Percentiles rank a stretch among this genome's conserved stretches.
Evolutionary conservation across 2,797 vertebrate genomes (phyloP).

Genomic region (Melopsittacus undulatus): DNA sequence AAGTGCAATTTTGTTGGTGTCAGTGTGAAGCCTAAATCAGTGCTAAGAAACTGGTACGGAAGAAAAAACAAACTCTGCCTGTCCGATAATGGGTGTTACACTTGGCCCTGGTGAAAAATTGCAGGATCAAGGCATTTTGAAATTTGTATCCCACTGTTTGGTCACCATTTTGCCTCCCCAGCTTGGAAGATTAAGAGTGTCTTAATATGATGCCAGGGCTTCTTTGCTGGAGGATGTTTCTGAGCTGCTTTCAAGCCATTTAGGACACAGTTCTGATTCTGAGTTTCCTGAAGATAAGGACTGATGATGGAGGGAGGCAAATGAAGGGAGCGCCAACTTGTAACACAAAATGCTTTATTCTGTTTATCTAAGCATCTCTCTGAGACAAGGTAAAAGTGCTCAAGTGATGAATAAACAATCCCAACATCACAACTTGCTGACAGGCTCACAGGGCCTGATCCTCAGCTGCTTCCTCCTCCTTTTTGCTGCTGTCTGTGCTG

Average conservation of each 20-base stretch:
- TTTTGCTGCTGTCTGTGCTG: neutral
- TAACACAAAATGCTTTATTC: neutral
- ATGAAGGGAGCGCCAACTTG: neutral
- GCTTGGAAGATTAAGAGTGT: neutral
- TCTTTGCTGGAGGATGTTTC: neutral
- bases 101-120: neutral
- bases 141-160: neutral
- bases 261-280: neutral
- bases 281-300: neutral
- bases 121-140: neutral
- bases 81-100: neutral
- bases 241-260: neutral
- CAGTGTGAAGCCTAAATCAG: slow-evolving; percentile 46
- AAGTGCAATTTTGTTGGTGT: slow-evolving; percentile 47
- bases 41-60: slow-evolving; percentile 12
- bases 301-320: neutral
- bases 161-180: neutral
- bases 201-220: neutral
- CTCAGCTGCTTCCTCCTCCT: neutral
- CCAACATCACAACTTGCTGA: neutral
- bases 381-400: neutral
- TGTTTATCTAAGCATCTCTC: neutral
- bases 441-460: neutral
- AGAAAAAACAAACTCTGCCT: slow-evolving; percentile 34
- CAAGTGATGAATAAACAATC: neutral